Conservation (phyloP, 2,888 invertebrate species). For the Tuberolachnus salignus region DNA sequence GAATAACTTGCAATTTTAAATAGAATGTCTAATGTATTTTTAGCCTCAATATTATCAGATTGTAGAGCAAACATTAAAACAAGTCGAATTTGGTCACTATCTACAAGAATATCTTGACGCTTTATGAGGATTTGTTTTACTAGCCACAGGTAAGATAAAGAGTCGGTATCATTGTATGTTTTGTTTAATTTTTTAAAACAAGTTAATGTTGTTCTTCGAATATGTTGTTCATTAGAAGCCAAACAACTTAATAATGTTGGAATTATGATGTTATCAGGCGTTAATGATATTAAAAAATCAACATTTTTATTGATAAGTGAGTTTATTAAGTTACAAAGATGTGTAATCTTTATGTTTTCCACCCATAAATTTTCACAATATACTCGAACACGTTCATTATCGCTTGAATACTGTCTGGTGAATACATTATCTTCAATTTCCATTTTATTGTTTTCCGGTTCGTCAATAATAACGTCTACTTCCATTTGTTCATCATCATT, state of each 20-base stretch:
- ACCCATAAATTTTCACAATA: constrained; percentile 51
- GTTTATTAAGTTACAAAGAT: constrained; percentile 14
- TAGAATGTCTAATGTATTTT: constrained; percentile 18
- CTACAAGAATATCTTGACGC: constrained; percentile 39
- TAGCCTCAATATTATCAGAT: constrained; percentile 32
- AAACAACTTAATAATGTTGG: constrained; percentile 49
- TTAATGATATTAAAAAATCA: constrained; percentile 25
- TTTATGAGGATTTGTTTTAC: constrained; percentile 34
- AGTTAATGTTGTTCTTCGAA: constrained; percentile 18
- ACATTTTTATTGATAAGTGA: constrained; percentile 28
- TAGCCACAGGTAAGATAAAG: constrained; percentile 38
- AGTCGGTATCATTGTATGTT: constrained; percentile 27
- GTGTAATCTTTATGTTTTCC: constrained; percentile 44
- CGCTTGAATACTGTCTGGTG: constrained; percentile 31
- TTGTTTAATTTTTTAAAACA: constrained; percentile 37
- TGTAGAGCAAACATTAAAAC: constrained; percentile 32
- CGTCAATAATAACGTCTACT: constrained; percentile 21
- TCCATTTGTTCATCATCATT: constrained; percentile 40
- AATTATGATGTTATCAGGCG: constrained; percentile 25
- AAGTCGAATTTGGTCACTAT: constrained; percentile 44
- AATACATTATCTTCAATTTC: constrained; percentile 35
- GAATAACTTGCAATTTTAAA: constrained; percentile 47
- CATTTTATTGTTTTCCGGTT: constrained; percentile 15
- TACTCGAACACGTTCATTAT: constrained; percentile 28
- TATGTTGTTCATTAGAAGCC: constrained; percentile 6